Evolutionary conservation across 2,797 vertebrate genomes (phyloP).

Genomic region (Pseudochirops corinnae): DNA sequence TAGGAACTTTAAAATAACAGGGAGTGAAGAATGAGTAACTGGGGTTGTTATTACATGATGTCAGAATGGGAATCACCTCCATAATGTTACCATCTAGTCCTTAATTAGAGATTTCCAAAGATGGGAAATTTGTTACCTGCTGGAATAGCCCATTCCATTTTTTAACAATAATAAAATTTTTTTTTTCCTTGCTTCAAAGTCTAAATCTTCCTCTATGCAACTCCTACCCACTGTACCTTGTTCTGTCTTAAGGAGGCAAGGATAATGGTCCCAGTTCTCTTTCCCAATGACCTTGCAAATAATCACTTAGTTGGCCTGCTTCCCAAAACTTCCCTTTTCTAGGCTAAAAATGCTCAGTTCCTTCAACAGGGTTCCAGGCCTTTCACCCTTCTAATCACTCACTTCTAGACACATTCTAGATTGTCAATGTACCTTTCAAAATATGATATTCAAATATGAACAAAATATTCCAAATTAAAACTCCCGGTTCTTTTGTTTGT

Average conservation of each 20-base stretch:
- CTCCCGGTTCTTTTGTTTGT: not conserved
- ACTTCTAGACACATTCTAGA: not conserved
- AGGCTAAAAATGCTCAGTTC: not conserved
- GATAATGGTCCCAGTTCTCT: not conserved
- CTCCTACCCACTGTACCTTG: not conserved
- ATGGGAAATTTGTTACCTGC: not conserved
- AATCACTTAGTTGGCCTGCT: not conserved
- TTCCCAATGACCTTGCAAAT: not conserved
- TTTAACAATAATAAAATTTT: not conserved
- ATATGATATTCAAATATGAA: not conserved
- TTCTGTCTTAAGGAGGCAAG: not conserved
- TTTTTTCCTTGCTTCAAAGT: not conserved
- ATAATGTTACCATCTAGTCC: not conserved
- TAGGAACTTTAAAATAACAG: not conserved
- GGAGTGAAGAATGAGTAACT: not conserved
- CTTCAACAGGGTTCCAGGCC: not conserved
- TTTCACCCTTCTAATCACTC: not conserved
- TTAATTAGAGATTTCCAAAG: not conserved
- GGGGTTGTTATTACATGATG: not conserved
- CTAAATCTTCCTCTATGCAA: not conserved
- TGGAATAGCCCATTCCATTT: not conserved
- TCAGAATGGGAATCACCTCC: not conserved
- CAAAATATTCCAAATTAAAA: not conserved
- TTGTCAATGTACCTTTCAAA: not conserved
- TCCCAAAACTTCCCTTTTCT: not conserved